Base-by-base conservation (phyloP, 92 coral and sea anemone genomes). In the Palythoa caribaeorum region DNA sequence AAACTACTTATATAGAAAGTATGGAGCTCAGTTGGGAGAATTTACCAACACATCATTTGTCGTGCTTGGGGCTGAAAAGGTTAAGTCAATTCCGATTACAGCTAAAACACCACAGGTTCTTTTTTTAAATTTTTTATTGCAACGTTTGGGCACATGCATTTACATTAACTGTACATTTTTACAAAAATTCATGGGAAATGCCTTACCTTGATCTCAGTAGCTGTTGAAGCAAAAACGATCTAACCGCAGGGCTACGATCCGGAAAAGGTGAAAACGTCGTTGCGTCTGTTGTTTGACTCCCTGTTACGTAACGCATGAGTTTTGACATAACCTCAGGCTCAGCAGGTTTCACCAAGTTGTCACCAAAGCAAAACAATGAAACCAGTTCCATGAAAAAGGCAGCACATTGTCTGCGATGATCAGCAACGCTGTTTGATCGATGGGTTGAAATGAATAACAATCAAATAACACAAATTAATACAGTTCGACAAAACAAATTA, bases 311-410 rank as follows among this genome's bases (percentile, higher is more conserved):
- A 38, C 93, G 55, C 92, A 96, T 94, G 78, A 94, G 93, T 85
- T 86, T 96, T 59, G 87, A 68, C 69, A 96, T 91, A 72, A 94
- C 93, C 9, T 96, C 96, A 12, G 92, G 81, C n/a, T 96, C 92
- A 10, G 91, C 77, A 15, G 71, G 63, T 19, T 63, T 68, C 51
- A 57, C 73, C 62, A 77, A 81, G 55, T 71, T 66, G 16, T 92
- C 77, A 44, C 98, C 95, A 80, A 96, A 94, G 80, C 96, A 96
- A 86, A 94, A 89, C 79, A 94, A 71, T 1, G 98, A 89, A 17
- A 94, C 94, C 54, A 96, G 92, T 65, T 95, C 98, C 98, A 95
- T 95, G 85, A 95, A 95, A 83, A 95, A 95, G 3, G 94, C 90
- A 79, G 92, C 93, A 39, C 98, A 95, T 8, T 91, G 96, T 85